Conservation (phyloP, 2,113 vertebrate species). For the Epinephelus cyanopodus region DNA sequence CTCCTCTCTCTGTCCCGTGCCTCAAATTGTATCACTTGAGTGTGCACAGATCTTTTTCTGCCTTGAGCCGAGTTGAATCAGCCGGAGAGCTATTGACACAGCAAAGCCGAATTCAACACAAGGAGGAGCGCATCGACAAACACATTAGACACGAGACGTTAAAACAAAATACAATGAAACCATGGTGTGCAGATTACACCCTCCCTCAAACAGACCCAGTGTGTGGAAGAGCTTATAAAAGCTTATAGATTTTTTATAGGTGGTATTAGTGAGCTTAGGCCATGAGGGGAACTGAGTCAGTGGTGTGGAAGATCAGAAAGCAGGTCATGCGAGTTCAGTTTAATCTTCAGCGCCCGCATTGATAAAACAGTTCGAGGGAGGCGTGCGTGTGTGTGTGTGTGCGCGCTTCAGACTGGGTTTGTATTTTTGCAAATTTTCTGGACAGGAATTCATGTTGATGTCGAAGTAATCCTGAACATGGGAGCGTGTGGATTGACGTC, state of each 20-base stretch:
- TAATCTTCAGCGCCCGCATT: slow-evolving; percentile 52
- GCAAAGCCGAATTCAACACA: slow-evolving; percentile 35
- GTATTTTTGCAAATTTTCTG: background rate
- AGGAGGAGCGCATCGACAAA: slow-evolving; percentile 67
- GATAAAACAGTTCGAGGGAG: slow-evolving; percentile 58
- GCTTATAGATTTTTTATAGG: slow-evolving; percentile 74
- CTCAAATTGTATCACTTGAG: slow-evolving; percentile 37
- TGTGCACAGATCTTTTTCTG: slow-evolving; percentile 13
- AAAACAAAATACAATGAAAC: slow-evolving; percentile 63
- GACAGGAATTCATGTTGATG: background rate
- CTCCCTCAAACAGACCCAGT: slow-evolving; percentile 37
- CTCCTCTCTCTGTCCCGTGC: background rate
- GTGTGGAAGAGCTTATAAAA: slow-evolving; percentile 67
- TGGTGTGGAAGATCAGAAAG: slow-evolving; percentile 69
- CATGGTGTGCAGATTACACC: slow-evolving; percentile 41
- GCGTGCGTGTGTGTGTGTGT: slow-evolving; percentile 6
- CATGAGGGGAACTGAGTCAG: slow-evolving; percentile 45
- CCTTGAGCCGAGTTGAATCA: slow-evolving; percentile 38
- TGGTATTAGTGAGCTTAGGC: slow-evolving; percentile 67
- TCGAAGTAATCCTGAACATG: slow-evolving; percentile 38
- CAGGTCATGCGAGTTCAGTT: slow-evolving; percentile 59
- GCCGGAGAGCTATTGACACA: slow-evolving; percentile 53
- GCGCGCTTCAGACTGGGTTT: slow-evolving; percentile 9
- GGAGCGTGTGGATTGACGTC: slow-evolving; percentile 12
- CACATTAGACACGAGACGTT: slow-evolving; percentile 65